phyloP scores from a whole-genome alignment of 2,113 vertebrate genomes.

The Cyanocitta stelleri region DNA sequence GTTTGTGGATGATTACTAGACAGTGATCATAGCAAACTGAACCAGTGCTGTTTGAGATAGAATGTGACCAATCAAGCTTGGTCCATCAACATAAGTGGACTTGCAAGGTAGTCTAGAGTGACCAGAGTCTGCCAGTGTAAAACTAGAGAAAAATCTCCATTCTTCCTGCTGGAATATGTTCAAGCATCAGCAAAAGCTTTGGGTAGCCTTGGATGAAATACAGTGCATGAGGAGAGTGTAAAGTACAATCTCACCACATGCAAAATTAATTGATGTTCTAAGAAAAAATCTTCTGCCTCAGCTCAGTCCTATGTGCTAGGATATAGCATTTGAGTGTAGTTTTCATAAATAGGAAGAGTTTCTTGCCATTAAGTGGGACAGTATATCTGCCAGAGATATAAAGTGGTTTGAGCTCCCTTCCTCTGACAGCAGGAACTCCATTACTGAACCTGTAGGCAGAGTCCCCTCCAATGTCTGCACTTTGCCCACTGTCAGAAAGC shows the following conservation, averaged over 20 bases:
- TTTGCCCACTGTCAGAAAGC: background rate
- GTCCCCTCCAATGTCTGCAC: background rate
- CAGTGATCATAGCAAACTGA: background rate
- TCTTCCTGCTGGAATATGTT: background rate
- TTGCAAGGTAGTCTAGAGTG: background rate
- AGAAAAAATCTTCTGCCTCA: background rate
- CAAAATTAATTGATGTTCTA: background rate
- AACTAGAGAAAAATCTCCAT: background rate
- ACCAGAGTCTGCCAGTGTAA: background rate
- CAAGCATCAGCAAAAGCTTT: background rate
- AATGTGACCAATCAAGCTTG: background rate
- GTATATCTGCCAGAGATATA: background rate
- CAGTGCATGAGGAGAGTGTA: fast-evolving
- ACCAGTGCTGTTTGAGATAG: background rate
- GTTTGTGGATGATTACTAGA: background rate
- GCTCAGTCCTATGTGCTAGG: background rate
- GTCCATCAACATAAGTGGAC: background rate
- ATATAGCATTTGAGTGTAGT: background rate
- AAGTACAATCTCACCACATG: background rate
- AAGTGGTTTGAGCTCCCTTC: background rate
- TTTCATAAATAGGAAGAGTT: background rate
- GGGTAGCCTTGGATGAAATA: background rate
- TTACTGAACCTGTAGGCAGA: background rate
- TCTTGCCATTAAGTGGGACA: background rate
- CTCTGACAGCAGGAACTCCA: background rate